Base-by-base conservation (phyloP, 2,888 invertebrate species). In the Teleiodes luculella region DNA sequence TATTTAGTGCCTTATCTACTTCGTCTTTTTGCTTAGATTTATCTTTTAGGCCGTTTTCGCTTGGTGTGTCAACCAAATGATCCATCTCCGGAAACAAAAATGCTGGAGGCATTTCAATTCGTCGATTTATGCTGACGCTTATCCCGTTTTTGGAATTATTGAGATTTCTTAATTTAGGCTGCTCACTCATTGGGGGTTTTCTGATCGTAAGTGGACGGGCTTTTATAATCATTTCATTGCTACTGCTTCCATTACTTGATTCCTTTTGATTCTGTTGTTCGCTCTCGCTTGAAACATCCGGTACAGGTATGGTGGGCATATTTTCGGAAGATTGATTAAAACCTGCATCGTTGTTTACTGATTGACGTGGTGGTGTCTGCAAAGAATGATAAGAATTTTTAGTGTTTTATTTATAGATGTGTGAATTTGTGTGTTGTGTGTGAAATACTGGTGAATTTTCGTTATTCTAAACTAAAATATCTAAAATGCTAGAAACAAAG, bases 51-150 rank as follows among this genome's bases (percentile, higher is more conserved):
- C 84, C 85, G 57, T 84, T 85, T 56, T 81, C 84, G 56, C 68
- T 84, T 61, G 71, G 74, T 66, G 62, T 93, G 35, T 91, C 90
- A 1, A 89, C 88, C 56, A 93, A 88, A 56, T 92, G 91, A 70
- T 94, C 94, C 78, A 92, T 93, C 80, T 95, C 95, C 8, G 95
- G 94, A 80, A 95, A 95, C 52, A 95, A 87, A 78, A 95, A 95
- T 16, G 94, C 94, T 11, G 95, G 94, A 51, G 95, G 95, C 94
- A 96, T 94, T 80, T 95, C 95, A 67, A 95, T 95, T 57, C 95
- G 88, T 52, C 95, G 86, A 65, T 93, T 94, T 68, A 93, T 93
- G 65, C 92, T 92, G 62, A 94, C 91, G 70, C 92, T 93, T 45
- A 94, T 91, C 54, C 92, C 91, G 57, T 92, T 90, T 59, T 90